Base-by-base conservation (phyloP, 2,113 vertebrate species). In the Regulus satrapa region DNA sequence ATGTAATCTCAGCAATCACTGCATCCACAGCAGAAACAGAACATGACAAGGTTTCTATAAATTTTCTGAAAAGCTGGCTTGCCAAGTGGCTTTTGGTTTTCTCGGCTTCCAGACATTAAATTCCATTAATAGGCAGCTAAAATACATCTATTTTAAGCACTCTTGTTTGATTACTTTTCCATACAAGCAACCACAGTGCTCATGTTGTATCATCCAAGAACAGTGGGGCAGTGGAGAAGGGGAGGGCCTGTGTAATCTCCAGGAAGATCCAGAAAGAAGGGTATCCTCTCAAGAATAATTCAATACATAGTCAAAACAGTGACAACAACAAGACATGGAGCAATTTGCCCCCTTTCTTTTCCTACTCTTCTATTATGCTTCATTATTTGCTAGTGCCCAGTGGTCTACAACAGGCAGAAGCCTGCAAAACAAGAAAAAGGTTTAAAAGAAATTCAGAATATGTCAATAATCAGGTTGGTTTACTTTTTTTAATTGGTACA, bases 401-500 rank as follows among this genome's bases (percentile, higher is more conserved):
- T 54, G 45, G 71, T 75, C 34, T 73, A 18, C 26, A 89, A 56
- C 3, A 71, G 18, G 17, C 18, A 85, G 59, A 83, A 59, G 19
- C 10, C 61, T 66, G 17, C 38, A 76, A 31, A 91, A n/a, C 19
- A 52, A 16, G 15, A 66, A 76, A 75, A 78, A 54, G 15, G 36
- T 36, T 89, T 71, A 63, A 79, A 88, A 85, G 82, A 93, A 92
- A 92, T 80, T 80, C 21, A 66, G 81, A 94, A 82, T 83, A 51
- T 76, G 85, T 77, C 88, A 96, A 88, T 96, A 96, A 96, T 86
- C 71, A 80, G 29, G 40, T 89, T 85, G 36, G 93, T 90, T 95
- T 96, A 88, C 93, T 86, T 93, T 95, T 67, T 95, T 96, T 90
- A 95, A 97, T 73, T 94, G 82, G 43, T 66, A 90, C 82, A 92